Evolutionary conservation across 2,888 invertebrate genomes (phyloP), one percentile per base, ranked within the genome.

Genomic region (Dasypogon diadema): DNA sequence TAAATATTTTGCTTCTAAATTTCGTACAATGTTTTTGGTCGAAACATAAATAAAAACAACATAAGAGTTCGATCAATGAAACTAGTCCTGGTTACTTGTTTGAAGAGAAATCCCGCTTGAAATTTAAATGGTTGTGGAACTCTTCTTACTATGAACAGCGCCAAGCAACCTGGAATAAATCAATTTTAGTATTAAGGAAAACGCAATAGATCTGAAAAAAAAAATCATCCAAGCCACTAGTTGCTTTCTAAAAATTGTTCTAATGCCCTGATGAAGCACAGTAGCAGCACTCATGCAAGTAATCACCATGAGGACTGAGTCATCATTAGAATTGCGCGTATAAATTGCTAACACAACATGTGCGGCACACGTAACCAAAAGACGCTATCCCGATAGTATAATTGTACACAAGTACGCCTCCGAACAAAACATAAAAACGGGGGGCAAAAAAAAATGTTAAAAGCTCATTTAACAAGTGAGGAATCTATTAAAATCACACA

Each of bases 251-350:
- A 0, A 42, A 42, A 42, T 1, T 42, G 2, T 42, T 12, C 42
- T 12, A 12, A 42, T 42, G 8, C 1, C 42, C n/a, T 42, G 42
- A 42, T 42, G 42, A n/a, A 1, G 42, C 2, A 12, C 42, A 12
- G n/a, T 3, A 30, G 8, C 3, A 30, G 8, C 3, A 5, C 30
- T 30, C 30, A 5, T 30, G 30, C 30, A 30, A 30, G 8, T 3
- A 51, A 51, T 18, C 51, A 12, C 18, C 51, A 51, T 21, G 14
- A 21, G n/a, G 18, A 51, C 51, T 51, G 51, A 51, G 18, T 51
- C 51, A 51, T 51, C 51, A 8, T 21, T 51, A 51, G 51, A 51
- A 51, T 51, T 51, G 51, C 51, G 51, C 51, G 51, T 51, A n/a
- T 21, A 51, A 42, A 42, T 6, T 42, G 42, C 42, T 42, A 42